Evolutionary conservation across 2,113 vertebrate genomes (phyloP).

Genomic region (Trematocara nigrifrons): DNA sequence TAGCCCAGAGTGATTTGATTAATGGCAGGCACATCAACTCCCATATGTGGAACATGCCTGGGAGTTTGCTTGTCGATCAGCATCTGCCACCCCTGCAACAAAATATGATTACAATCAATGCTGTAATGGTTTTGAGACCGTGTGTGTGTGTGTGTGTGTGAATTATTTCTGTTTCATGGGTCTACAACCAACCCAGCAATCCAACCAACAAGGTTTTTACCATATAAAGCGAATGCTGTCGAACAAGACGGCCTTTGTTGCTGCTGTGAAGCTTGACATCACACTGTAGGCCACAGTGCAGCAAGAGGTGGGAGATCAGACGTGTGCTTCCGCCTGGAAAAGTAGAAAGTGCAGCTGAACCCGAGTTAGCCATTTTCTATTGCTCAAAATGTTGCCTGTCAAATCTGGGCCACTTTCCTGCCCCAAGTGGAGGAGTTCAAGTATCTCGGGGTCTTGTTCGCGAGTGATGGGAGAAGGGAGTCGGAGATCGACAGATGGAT

Average conservation of each 20-base stretch:
- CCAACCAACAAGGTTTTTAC: constrained; percentile 20
- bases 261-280: not conserved
- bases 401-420: not conserved
- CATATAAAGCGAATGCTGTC: not conserved
- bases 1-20: constrained; percentile 35
- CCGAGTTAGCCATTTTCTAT: not conserved
- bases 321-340: not conserved
- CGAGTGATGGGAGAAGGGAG: too few relatives aligned
- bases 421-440: too few relatives aligned
- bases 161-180: constrained; percentile 6
- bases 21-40: constrained; percentile 26
- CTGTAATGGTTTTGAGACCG: constrained; percentile 32
- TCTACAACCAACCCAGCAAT: not conserved
- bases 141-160: not conserved
- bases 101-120: constrained; percentile 66
- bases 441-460: too few relatives aligned
- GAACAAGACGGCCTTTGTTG: not conserved
- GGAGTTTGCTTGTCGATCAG: constrained; percentile 53
- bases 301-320: not conserved
- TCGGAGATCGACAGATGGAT: too few relatives aligned
- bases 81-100: constrained; percentile 47
- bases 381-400: not conserved
- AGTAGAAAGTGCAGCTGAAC: not conserved
- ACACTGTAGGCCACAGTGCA: not conserved
- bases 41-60: constrained; percentile 52